phyloP scores from a whole-genome alignment of 1,140 invertebrate species.

The Drosophila lacteicornis region DNA sequence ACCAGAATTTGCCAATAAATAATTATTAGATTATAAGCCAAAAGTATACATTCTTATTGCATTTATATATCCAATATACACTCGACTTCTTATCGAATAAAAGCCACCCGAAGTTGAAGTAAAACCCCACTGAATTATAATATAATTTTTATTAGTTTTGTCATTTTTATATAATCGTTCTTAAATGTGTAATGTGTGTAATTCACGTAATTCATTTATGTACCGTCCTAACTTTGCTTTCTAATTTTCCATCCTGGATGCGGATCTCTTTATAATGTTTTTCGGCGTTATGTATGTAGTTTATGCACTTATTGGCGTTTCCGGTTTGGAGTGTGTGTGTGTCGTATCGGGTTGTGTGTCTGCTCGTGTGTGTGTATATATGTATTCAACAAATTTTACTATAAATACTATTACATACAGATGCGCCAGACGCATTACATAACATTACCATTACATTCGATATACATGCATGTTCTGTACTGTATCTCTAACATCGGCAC shows the following conservation, averaged over 20 bases:
- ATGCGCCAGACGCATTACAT: slow-evolving; percentile 59
- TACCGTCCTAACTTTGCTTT: slow-evolving; percentile 67
- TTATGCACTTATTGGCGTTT: slow-evolving; percentile 45
- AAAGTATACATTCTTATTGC: slow-evolving; percentile 10
- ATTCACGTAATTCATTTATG: slow-evolving; percentile 69
- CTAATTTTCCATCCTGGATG: slow-evolving; percentile 67
- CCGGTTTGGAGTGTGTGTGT: slow-evolving; percentile 38
- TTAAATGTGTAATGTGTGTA: slow-evolving; percentile 78
- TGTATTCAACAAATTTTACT: slow-evolving; percentile 77
- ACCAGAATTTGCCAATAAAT: slow-evolving; percentile 89
- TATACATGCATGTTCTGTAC: slow-evolving; percentile 56
- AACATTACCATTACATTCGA: slow-evolving; percentile 63
- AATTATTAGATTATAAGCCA: slow-evolving; percentile 4
- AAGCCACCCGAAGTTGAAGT: neutral
- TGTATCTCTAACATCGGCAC: slow-evolving; percentile 44
- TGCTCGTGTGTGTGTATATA: slow-evolving; percentile 55
- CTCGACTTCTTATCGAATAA: neutral
- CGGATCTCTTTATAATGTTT: slow-evolving; percentile 57
- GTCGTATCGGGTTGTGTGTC: slow-evolving; percentile 39
- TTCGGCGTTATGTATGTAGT: slow-evolving; percentile 44
- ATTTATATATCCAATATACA: slow-evolving; percentile 6
- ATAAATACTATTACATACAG: slow-evolving; percentile 69
- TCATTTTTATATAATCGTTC: slow-evolving; percentile 79
- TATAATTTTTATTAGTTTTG: slow-evolving; percentile 81
- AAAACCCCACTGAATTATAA: slow-evolving; percentile 59